phyloP scores from a whole-genome alignment of 2,113 vertebrate species.

The Felis catus region DNA sequence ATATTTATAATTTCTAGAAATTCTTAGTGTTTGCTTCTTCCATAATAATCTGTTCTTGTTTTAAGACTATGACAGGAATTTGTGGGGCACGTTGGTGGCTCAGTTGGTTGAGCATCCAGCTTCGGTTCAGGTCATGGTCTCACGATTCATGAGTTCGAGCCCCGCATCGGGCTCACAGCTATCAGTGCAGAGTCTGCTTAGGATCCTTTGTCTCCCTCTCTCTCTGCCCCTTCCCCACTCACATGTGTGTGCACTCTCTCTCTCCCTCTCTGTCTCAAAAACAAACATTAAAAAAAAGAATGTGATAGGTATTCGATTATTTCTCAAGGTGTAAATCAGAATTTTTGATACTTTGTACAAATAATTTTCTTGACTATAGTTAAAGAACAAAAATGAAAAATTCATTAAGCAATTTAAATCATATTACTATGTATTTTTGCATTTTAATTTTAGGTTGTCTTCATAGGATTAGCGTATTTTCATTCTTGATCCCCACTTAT shows the following conservation, averaged over 20 bases:
- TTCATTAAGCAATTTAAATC: not conserved
- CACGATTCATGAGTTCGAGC: no score
- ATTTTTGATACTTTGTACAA: conserved; percentile 14
- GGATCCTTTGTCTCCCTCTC: no score
- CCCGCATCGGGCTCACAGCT: no score
- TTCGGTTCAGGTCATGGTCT: no score
- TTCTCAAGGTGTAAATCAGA: not conserved
- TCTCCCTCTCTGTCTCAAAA: not conserved
- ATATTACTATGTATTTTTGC: conserved; percentile 35
- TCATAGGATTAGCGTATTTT: conserved; percentile 36
- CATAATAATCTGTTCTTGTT: not conserved
- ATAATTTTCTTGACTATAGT: conserved; percentile 48
- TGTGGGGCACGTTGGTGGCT: no score
- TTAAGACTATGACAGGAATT: not conserved
- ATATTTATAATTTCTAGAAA: conserved; percentile 25
- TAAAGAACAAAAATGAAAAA: not conserved
- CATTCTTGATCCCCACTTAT: not conserved
- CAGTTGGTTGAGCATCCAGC: no score
- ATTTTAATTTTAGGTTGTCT: conserved; percentile 34
- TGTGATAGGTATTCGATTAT: not conserved
- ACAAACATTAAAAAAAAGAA: not conserved
- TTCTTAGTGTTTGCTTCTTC: not conserved
- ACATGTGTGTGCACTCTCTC: not conserved
- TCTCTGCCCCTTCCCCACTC: no score
- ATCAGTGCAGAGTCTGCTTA: no score